A percentile compares a stretch with the other conserved stretches of the same genome.
phyloP scores from a whole-genome alignment of 2,888 invertebrate species.

The Nephrotoma guestfalica region DNA sequence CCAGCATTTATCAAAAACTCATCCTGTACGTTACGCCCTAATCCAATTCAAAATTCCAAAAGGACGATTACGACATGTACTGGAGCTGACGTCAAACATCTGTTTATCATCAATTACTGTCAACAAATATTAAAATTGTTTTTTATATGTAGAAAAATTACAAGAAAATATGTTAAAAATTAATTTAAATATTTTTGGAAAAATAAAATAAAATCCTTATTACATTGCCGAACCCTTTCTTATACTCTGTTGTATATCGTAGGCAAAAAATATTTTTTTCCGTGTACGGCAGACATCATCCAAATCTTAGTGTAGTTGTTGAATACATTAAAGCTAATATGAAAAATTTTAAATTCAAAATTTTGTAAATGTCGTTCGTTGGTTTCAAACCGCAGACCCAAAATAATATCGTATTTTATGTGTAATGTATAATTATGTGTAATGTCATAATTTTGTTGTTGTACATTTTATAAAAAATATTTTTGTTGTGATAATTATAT shows the following conservation, averaged over 20 bases:
- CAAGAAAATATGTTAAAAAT: neutral
- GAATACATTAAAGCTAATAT: neutral
- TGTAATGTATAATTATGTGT: neutral
- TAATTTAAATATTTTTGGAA: neutral
- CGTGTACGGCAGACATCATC: neutral
- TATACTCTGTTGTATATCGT: neutral
- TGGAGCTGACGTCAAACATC: neutral
- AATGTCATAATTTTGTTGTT: neutral
- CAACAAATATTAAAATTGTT: neutral
- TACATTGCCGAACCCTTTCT: neutral
- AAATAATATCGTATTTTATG: neutral
- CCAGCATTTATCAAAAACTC: too few relatives aligned
- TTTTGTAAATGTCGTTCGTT: neutral
- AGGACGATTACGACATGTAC: neutral
- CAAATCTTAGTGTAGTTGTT: neutral
- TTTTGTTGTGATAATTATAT: neutral
- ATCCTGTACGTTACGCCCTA: too few relatives aligned
- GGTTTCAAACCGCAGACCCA: neutral
- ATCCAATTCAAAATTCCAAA: neutral
- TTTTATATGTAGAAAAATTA: neutral
- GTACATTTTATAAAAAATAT: neutral
- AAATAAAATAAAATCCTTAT: neutral
- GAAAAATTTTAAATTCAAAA: neutral
- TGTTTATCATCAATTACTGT: neutral
- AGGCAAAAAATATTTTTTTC: neutral